Base-by-base conservation (phyloP, 2,113 vertebrate genomes). In the Ictalurus punctatus region DNA sequence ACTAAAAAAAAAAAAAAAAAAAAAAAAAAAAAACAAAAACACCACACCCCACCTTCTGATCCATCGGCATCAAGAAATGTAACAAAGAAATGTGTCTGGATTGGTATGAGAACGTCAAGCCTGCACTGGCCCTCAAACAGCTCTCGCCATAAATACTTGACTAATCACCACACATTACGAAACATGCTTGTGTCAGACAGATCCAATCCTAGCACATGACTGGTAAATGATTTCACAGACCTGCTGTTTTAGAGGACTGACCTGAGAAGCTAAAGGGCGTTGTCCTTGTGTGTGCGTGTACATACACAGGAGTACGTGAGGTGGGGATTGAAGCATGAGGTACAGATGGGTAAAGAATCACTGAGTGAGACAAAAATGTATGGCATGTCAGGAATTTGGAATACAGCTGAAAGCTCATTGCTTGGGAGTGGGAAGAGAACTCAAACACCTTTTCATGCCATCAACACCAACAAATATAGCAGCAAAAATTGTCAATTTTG, bases 351-450 rank as follows among this genome's bases (percentile, higher is more conserved):
- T 87, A 65, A 65, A 87, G 27, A 17, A 30, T 27, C 27, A 52
- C 8, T 2, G 23, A 48, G 1, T 23, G 21, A 34, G 37, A 73
- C 30, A 40, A 74, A 71, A 83, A 83, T 88, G 76, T 48, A 44
- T 67, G 90, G 86, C 81, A 91, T 89, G 86, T 59, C 27, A 58
- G 48, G 83, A 17, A 90, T 88, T 88, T 58, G 87, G 86, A 84
- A 82, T 84, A 86, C 58, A 37, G 21, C 56, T 56, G 21, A 54
- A 61, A 37, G 48, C 48, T 59, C 59, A 56, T 21, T 3, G 2
- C 19, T 23, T 23, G 73, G 9, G 25, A 12, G 21, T 44, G 40
- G 2, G 25, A 13, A 54, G 48, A 25, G 21, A 27, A 10, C 9
- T 4, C 3, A 4, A 40, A 44, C 71, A 79, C 25, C 10, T 4